These are phyloP conservation scores for Cephalopterus ornatus DNA, from an alignment of 2,113 vertebrate genomes.

Conservation along the genomic window DNA sequence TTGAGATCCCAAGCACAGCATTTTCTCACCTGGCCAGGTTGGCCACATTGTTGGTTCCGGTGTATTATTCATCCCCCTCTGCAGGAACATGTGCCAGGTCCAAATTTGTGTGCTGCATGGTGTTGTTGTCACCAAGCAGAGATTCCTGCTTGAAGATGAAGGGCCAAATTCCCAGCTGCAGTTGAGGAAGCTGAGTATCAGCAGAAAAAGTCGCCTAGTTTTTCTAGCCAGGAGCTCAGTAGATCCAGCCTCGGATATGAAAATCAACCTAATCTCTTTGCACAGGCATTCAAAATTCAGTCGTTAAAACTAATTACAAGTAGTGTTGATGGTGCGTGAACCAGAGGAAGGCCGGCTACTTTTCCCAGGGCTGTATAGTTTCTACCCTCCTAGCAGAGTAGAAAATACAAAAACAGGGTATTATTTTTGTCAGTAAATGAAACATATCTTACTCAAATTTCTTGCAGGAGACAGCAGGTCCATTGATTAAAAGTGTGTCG, in stretches of 20 bases:
- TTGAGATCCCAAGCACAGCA: background rate
- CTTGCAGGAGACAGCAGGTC: constrained; percentile 47
- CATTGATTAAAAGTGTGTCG: constrained; percentile 38
- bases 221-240: background rate
- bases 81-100: fast-evolving
- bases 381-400: background rate
- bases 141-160: fast-evolving
- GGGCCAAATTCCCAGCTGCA: background rate
- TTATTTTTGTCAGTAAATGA: constrained; percentile 61
- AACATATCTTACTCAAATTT: constrained; percentile 62
- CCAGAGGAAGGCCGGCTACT: background rate
- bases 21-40: background rate
- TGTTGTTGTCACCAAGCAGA: fast-evolving
- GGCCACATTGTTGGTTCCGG: fast-evolving
- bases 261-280: background rate
- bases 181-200: background rate
- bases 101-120: background rate
- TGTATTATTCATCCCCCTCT: fast-evolving
- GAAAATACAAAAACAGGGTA: constrained; percentile 43
- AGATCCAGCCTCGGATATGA: background rate
- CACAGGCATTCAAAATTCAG: constrained; percentile 17
- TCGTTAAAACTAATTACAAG: constrained; percentile 46
- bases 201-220: background rate
- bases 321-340: constrained; percentile 24
- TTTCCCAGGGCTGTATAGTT: constrained; percentile 6